A percentile compares a stretch with the other conserved stretches of the same genome.
phyloP scores from a whole-genome alignment of 2,113 vertebrate genomes.

The Hemiscyllium ocellatum region DNA sequence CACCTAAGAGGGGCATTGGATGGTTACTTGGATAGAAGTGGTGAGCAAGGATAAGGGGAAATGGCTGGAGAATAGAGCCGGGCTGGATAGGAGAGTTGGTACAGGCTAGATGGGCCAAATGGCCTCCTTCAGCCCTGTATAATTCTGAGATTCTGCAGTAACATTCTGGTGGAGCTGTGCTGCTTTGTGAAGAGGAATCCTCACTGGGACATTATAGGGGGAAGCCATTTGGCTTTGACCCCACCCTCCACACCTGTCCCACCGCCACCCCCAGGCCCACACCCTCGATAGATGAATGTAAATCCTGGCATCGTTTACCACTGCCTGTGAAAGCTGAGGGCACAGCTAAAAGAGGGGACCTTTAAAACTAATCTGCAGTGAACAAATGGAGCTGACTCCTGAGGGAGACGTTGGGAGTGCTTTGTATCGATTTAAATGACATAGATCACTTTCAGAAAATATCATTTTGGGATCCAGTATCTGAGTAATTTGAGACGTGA shows the following conservation, averaged over 20 bases:
- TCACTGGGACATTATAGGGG: background rate
- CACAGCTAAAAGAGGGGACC: background rate
- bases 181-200: background rate
- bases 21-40: too few relatives aligned
- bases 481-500: background rate
- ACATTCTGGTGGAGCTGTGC: background rate
- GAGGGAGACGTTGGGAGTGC: background rate
- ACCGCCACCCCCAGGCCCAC: too few relatives aligned
- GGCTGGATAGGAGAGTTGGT: too few relatives aligned
- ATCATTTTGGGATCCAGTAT: background rate
- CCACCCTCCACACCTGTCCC: too few relatives aligned
- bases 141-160: too few relatives aligned
- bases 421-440: background rate
- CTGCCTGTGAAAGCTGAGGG: background rate
- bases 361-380: background rate
- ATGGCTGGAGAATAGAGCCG: background rate
- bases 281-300: background rate
- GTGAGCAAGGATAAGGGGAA: background rate
- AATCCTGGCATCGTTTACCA: background rate
- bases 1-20: too few relatives aligned
- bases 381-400: too few relatives aligned
- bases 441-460: background rate
- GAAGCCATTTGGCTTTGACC: background rate
- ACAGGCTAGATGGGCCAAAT: background rate
- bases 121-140: too few relatives aligned